A percentile compares a stretch with the other conserved stretches of the same genome.
Conservation (phyloP, 2,113 vertebrate genomes). For the Perccottus glenii region DNA sequence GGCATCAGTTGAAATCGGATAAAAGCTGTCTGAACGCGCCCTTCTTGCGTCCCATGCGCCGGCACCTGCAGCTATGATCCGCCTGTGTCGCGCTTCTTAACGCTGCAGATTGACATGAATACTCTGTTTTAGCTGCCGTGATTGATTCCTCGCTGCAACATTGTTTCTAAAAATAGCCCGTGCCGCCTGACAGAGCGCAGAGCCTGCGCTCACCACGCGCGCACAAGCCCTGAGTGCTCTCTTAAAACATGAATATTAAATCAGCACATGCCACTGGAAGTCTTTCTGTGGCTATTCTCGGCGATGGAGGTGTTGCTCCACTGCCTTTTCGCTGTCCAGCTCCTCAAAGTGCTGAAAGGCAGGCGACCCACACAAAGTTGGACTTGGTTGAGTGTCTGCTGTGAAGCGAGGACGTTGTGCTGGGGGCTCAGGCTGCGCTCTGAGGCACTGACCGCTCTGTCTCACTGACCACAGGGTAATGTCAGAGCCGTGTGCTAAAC, state of each 20-base stretch:
- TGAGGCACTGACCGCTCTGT: slow-evolving; percentile 15
- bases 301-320: not conserved
- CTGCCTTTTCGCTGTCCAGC: slow-evolving; percentile 14
- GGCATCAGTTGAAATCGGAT: slow-evolving; percentile 27
- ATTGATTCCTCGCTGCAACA: slow-evolving; percentile 60
- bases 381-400: slow-evolving; percentile 27
- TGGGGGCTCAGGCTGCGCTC: not conserved
- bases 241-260: slow-evolving; percentile 21
- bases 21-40: not conserved
- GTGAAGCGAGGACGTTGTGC: slow-evolving; percentile 3
- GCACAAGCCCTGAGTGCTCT: slow-evolving; percentile 28
- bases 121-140: slow-evolving; percentile 37
- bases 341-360: slow-evolving; percentile 21
- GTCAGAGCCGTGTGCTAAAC: slow-evolving; percentile 35
- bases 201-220: slow-evolving; percentile 32
- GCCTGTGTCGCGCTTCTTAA: not conserved
- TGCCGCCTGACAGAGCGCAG: slow-evolving; percentile 22
- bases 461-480: slow-evolving; percentile 1
- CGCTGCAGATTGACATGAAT: slow-evolving; percentile 38
- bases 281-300: not conserved
- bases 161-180: slow-evolving; percentile 70
- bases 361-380: not conserved
- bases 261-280: slow-evolving; percentile 9
- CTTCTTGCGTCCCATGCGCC: slow-evolving; percentile 23
- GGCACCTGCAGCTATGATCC: not conserved